These are phyloP conservation scores for Crocodylus rhombifer DNA, from an alignment of 2,797 vertebrate species.

Conservation along the genomic window DNA sequence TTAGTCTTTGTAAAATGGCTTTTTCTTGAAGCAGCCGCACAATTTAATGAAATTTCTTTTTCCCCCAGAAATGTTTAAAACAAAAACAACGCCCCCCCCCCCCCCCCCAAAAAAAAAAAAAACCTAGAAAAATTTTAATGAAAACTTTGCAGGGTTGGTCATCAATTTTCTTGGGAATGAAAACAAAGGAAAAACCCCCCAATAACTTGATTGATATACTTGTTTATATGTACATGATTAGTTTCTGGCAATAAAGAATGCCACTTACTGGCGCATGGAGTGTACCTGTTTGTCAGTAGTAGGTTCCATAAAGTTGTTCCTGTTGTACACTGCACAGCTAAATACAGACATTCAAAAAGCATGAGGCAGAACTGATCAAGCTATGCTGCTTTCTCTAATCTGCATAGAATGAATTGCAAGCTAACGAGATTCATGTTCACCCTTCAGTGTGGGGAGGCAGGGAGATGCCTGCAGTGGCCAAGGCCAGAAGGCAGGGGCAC, in stretches of 20 bases:
- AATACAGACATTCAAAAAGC: too few species aligned
- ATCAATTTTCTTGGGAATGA: not conserved
- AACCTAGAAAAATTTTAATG: not conserved
- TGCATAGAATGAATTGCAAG: too few species aligned
- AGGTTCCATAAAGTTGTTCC: not conserved
- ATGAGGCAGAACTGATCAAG: too few species aligned
- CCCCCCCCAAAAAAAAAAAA: too few species aligned
- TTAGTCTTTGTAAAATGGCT: not conserved
- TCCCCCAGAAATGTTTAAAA: not conserved
- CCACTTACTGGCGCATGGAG: not conserved
- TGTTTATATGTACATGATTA: not conserved
- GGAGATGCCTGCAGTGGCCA: too few species aligned
- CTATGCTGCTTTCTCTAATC: too few species aligned
- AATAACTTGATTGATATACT: not conserved
- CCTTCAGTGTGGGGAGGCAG: too few species aligned
- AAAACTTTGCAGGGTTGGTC: not conserved
- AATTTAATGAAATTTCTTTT: too few species aligned
- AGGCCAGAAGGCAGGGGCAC: too few species aligned
- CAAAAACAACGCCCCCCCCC: too few species aligned
- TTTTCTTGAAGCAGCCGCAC: too few species aligned
- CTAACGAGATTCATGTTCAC: too few species aligned
- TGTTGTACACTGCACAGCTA: not conserved
- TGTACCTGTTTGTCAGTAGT: not conserved
- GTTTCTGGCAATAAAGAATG: not conserved
- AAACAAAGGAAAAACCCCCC: not conserved